Evolutionary conservation across 35 echinoderm and acorn worm genomes (phyloP).

Genomic region (Amphiura filiformis): DNA sequence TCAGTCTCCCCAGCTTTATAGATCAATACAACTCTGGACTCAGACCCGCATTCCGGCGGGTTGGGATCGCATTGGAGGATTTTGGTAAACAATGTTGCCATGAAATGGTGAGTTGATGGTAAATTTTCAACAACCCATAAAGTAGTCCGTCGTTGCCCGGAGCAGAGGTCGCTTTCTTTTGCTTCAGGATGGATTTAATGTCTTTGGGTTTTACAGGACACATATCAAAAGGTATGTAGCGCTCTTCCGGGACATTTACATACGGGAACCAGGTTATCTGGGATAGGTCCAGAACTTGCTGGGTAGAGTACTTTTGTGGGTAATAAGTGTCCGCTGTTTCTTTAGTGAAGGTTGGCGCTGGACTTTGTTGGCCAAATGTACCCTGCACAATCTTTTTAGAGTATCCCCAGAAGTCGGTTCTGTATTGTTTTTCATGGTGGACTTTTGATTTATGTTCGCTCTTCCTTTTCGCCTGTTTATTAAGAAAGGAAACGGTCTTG

Average conservation of each 20-base stretch:
- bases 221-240: not conserved
- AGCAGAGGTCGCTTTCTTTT: slow-evolving; percentile 22
- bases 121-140: slow-evolving; percentile 17
- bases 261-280: slow-evolving; percentile 3
- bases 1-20: slow-evolving; percentile 19
- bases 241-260: not conserved
- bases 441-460: not conserved
- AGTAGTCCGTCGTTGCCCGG: slow-evolving; percentile 8
- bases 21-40: slow-evolving; percentile 13
- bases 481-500: not conserved
- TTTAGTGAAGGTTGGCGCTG: not conserved
- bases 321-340: not conserved
- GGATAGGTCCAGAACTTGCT: not conserved
- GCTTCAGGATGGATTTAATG: not conserved
- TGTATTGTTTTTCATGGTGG: not conserved
- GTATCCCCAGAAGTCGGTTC: not conserved
- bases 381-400: not conserved
- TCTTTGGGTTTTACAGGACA: slow-evolving; percentile 16
- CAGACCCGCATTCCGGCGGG: slow-evolving; percentile 25
- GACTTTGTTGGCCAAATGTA: not conserved
- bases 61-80: not conserved
- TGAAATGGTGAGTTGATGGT: slow-evolving; percentile 25
- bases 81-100: slow-evolving; percentile 31
- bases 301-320: not conserved
- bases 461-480: not conserved